Percentiles rank a stretch among this genome's conserved stretches.
phyloP scores from a whole-genome alignment of 2,888 invertebrate species.

The Odontomyia ornata region DNA sequence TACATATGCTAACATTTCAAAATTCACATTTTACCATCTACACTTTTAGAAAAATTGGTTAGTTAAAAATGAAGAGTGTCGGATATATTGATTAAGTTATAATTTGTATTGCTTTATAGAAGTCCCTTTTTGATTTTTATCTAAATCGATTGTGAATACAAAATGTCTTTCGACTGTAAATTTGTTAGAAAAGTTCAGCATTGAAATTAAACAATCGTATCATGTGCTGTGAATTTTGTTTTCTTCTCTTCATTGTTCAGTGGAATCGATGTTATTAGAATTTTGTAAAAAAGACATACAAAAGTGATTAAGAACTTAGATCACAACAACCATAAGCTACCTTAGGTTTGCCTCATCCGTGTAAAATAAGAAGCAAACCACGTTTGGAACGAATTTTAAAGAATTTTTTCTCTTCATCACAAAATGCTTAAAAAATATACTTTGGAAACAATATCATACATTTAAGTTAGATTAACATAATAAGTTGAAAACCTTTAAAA shows the following conservation, averaged over 20 bases:
- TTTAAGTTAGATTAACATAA: neutral
- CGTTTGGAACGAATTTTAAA: neutral
- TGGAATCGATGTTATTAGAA: neutral
- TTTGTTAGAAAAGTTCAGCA: conserved; percentile 2
- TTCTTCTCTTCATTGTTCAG: neutral
- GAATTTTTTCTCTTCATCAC: conserved; percentile 10
- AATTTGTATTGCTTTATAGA: conserved; percentile 12
- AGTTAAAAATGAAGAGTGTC: neutral
- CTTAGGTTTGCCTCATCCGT: neutral
- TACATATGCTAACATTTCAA: neutral
- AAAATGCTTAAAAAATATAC: conserved; percentile 3
- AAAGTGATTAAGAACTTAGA: neutral
- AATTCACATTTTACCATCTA: neutral
- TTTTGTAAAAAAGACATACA: neutral
- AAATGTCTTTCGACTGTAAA: neutral
- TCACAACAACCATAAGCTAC: neutral
- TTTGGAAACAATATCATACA: conserved; percentile 1
- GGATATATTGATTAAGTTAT: neutral
- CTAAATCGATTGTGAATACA: neutral
- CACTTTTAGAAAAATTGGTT: neutral
- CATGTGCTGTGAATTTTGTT: neutral
- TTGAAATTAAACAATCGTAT: neutral
- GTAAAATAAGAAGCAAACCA: neutral
- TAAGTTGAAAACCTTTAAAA: neutral
- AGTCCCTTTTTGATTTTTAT: neutral